Evolutionary conservation across 2,888 invertebrate species (phyloP).

Genomic region (Salticus scenicus): DNA sequence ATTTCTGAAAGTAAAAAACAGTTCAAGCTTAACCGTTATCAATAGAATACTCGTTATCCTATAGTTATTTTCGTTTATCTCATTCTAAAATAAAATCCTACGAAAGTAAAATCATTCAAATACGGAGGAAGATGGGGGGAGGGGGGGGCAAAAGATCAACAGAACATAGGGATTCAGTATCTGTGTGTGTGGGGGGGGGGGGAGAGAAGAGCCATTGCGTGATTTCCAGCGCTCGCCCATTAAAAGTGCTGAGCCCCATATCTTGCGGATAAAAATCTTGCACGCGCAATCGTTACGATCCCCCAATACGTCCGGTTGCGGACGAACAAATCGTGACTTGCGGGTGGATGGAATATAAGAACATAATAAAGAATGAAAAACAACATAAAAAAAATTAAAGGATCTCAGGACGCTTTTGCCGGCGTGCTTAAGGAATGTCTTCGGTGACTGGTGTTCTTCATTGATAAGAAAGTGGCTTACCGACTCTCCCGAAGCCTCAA

Average conservation of each 20-base stretch:
- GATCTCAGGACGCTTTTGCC: background rate
- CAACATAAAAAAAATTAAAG: background rate
- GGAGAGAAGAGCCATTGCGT: background rate
- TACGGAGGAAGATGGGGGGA: too few species aligned
- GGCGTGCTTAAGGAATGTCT: slow-evolving; percentile 38
- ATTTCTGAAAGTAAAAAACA: too few species aligned
- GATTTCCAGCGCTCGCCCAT: background rate
- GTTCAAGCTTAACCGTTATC: too few species aligned
- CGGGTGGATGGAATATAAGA: slow-evolving; percentile 34
- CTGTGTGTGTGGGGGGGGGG: too few species aligned
- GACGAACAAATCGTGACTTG: slow-evolving; percentile 58
- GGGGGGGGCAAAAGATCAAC: too few species aligned
- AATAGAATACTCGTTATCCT: too few species aligned
- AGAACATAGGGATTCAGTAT: too few species aligned
- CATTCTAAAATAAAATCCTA: background rate
- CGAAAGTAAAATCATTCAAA: background rate
- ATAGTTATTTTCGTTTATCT: too few species aligned
- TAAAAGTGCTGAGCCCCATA: background rate
- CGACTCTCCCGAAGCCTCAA: background rate
- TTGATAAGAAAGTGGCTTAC: slow-evolving; percentile 53
- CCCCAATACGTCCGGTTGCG: slow-evolving; percentile 57
- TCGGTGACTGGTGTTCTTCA: slow-evolving; percentile 48
- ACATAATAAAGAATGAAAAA: background rate
- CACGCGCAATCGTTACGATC: slow-evolving; percentile 47
- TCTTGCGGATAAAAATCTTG: slow-evolving; percentile 57